Evolutionary conservation across 1,140 invertebrate species (phyloP), one percentile per base, ranked within the genome.

Genomic region (Drosophila guanche): DNA sequence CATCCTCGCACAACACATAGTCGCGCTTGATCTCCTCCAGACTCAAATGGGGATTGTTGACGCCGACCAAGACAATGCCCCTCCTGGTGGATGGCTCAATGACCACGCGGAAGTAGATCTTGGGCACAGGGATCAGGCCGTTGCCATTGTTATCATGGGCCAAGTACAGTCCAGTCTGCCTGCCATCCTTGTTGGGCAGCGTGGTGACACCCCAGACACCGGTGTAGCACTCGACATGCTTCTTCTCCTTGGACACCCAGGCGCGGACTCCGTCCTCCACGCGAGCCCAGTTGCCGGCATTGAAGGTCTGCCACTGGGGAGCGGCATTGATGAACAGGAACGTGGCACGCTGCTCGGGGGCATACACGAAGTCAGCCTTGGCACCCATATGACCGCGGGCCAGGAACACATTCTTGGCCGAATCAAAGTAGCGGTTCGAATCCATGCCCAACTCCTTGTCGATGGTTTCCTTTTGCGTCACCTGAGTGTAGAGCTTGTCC

Each of bases 361-460:
- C 93, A 67, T 92, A 94, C 0, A 95, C 91, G 52, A 93, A 94
- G 75, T 95, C 95, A 14, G 92, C 93, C 78, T 95, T 94, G 25
- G 95, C 94, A 0, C 93, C 91, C 47, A 95, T 91, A 74, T 95
- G 95, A 20, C 95, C 95, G 50, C 94, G 92, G 0, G 94, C 92
- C 23, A 95, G 73, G 80, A 91, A 94, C n/a, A 88, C 65, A 46
- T 88, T 63, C 60, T 84, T 79, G 0, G 65, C 46, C 0, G 52
- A 70, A 45, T 90, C 67, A 23, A 90, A 84, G 46, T 79, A 89
- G 6, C 47, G 52, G 1, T 61, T 20, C 0, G 73, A 78, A 5
- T 79, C 76, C 47, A 59, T 72, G 22, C 56, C 75, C 57, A 93
- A 40, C 3, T 90, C 81, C 22, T 61, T 70, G n/a, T 62, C 56